These are phyloP conservation scores for Bostrychus sinensis DNA, from an alignment of 2,113 vertebrate genomes.

Conservation along the genomic window DNA sequence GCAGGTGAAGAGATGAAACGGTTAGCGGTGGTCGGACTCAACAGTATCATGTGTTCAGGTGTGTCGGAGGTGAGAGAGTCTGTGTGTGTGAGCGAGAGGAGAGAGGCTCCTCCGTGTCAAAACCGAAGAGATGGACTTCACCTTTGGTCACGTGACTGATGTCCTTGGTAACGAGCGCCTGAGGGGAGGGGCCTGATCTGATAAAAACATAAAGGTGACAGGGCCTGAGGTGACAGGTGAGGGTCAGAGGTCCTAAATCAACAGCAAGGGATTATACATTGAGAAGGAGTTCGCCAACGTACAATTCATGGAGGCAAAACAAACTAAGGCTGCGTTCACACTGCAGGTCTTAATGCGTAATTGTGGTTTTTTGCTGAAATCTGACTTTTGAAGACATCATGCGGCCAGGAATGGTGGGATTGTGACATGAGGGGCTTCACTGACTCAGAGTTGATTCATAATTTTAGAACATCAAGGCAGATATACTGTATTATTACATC, in stretches of 20 bases:
- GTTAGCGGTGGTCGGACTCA: conserved; percentile 48
- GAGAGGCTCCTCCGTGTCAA: conserved; percentile 22
- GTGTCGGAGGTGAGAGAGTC: conserved; percentile 59
- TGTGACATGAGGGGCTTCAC: too few species aligned
- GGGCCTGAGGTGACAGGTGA: conserved; percentile 49
- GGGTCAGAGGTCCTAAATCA: conserved; percentile 45
- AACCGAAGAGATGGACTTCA: conserved; percentile 39
- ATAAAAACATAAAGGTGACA: conserved; percentile 34
- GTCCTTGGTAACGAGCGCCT: conserved; percentile 43
- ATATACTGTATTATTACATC: too few species aligned
- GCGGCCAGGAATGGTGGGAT: too few species aligned
- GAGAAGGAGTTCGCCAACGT: conserved; percentile 8
- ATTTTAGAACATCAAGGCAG: too few species aligned
- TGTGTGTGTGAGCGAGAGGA: conserved; percentile 31
- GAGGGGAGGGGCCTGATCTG: conserved; percentile 10
- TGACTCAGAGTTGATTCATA: too few species aligned
- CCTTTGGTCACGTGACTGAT: conserved; percentile 56
- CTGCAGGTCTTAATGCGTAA: too few species aligned
- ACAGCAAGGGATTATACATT: conserved; percentile 21
- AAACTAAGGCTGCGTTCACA: too few species aligned
- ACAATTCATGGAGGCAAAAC: too few species aligned
- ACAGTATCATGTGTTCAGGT: conserved; percentile 73
- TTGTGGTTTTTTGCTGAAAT: too few species aligned
- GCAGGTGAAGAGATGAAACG: conserved; percentile 65
- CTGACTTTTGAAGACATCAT: too few species aligned